Percentiles rank a stretch among this genome's conserved stretches.
Evolutionary conservation across 1,140 invertebrate species (phyloP).

Genomic region (Acromyrmex echinatior): DNA sequence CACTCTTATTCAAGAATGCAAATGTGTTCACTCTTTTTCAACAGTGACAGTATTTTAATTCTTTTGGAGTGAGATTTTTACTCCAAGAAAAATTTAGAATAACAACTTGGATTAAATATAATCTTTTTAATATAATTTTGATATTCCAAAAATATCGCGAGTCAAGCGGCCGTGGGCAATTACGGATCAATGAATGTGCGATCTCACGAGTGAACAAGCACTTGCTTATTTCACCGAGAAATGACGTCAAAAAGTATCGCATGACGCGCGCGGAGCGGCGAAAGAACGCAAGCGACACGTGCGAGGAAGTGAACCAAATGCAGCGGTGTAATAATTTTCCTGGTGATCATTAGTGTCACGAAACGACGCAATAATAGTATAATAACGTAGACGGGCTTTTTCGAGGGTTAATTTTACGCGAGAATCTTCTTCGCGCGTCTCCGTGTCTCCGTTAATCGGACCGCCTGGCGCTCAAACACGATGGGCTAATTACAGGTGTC

Average conservation of each 20-base stretch:
- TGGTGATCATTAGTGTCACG: not conserved
- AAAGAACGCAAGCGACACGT: constrained; percentile 12
- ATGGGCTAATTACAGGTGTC: constrained; percentile 48
- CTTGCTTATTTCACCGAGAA: constrained; percentile 42
- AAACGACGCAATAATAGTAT: not conserved
- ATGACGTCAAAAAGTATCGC: constrained; percentile 43
- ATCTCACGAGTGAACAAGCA: not conserved
- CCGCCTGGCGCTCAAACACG: not conserved
- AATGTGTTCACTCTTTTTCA: too few relatives aligned
- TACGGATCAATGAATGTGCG: not conserved
- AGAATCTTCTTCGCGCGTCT: not conserved
- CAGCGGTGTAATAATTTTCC: constrained; percentile 27
- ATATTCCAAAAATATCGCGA: not conserved
- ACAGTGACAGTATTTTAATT: too few relatives aligned
- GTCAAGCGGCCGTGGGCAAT: not conserved
- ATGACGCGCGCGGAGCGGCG: constrained; percentile 6
- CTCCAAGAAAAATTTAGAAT: too few relatives aligned
- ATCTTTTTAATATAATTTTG: not conserved
- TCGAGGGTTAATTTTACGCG: constrained; percentile 10
- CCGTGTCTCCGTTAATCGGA: not conserved
- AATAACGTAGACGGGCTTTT: not conserved
- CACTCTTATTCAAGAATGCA: too few relatives aligned
- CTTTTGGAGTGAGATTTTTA: not conserved
- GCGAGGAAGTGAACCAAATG: not conserved
- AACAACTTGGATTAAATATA: not conserved